Evolutionary conservation across 2,797 vertebrate genomes (phyloP), one percentile per base, ranked within the genome.

Genomic region (Heliangelus exortis): DNA sequence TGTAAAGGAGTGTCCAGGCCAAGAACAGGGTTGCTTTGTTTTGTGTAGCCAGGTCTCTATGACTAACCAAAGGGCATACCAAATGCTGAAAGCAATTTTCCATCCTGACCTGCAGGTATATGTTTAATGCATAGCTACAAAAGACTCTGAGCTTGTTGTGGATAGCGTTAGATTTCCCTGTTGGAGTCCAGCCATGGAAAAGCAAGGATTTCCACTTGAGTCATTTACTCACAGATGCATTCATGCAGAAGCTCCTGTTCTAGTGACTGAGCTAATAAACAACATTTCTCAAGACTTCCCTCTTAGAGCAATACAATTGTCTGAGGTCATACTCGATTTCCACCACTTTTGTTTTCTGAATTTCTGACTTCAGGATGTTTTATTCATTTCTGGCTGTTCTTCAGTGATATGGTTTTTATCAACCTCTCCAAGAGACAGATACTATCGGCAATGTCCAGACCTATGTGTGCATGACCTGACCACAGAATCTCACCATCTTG

Each of bases 51-150:
- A 0, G 1, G 1, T 66, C 50, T 58, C 43, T 48, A 28, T 11
- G 48, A 63, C 28, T 29, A 77, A 45, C 31, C 65, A 57, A 61
- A 71, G 59, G 34, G 77, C 88, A 59, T 26, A 4, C 19, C 25
- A 68, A 3, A 3, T 63, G 51, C 53, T 21, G 65, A 34, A 80
- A 87, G 50, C 73, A 57, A 31, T 53, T 92, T 89, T 90, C 92
- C 82, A 74, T 55, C 68, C 79, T 73, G 59, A 20, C 51, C 6
- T 9, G 25, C 51, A 50, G 74, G 50, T 91, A 6, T 72, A 94
- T 96, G 93, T 96, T 95, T 96, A 96, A 96, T 96, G 93, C 92
- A 95, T 94, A 71, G 93, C 86, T 94, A 95, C 94, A 90, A 95
- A 95, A 95, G 80, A 87, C 86, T 94, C 71, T 31, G 10, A 5